Evolutionary conservation across 92 coral and sea anemone species (phyloP).

Genomic region (Zoanthus sansibaricus): DNA sequence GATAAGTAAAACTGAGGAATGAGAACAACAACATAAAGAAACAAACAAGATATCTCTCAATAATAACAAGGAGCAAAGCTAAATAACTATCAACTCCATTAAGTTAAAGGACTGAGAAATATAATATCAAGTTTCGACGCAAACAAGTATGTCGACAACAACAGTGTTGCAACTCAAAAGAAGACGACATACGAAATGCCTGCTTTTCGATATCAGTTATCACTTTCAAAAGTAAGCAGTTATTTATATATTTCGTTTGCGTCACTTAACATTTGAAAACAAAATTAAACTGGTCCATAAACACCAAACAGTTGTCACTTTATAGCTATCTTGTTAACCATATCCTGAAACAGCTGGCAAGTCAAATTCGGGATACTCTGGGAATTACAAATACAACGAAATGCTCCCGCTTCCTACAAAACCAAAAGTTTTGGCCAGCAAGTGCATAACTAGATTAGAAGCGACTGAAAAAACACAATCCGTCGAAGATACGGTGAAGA

Average conservation of each 20-base stretch:
- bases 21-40: background rate
- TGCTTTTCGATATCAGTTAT: background rate
- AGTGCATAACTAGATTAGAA: background rate
- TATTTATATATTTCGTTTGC: background rate
- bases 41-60: too few relatives aligned
- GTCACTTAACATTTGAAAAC: constrained; percentile 1
- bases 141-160: background rate
- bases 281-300: background rate
- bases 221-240: background rate
- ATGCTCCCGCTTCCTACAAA: background rate
- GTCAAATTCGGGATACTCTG: background rate
- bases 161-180: background rate
- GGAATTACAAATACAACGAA: background rate
- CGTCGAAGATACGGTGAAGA: background rate
- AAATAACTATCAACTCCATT: background rate
- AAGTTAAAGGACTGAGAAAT: background rate
- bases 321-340: background rate
- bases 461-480: background rate
- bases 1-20: background rate
- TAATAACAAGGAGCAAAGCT: background rate
- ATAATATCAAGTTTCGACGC: background rate
- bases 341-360: background rate
- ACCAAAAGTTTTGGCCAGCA: background rate
- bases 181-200: background rate
- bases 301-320: background rate